Conservation (phyloP, 2,888 invertebrate species). For the Ypsolopha sequella region DNA sequence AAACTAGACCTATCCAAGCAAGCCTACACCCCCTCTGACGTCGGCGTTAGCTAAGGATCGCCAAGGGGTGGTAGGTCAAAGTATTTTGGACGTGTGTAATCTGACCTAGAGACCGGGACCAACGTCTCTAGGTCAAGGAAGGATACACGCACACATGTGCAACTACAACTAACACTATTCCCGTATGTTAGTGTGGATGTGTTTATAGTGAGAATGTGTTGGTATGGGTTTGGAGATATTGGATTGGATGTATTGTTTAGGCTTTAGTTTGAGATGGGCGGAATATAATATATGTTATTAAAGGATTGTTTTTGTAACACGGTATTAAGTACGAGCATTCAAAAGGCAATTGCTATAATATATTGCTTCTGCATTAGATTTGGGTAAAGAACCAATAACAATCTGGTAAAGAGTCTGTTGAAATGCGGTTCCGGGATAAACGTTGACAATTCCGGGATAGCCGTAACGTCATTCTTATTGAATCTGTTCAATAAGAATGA, state of each 20-base stretch:
- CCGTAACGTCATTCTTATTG: too few species aligned
- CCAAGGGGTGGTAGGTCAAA: conserved; percentile 21
- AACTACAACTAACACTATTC: not conserved
- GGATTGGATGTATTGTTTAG: not conserved
- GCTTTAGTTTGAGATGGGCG: too few species aligned
- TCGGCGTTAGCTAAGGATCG: conserved; percentile 7
- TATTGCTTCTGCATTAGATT: too few species aligned
- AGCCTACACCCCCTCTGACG: conserved; percentile 26
- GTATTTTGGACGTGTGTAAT: conserved; percentile 45
- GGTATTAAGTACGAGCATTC: too few species aligned
- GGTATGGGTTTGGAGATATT: conserved; percentile 1
- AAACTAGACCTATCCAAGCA: conserved; percentile 23
- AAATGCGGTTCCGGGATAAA: too few species aligned
- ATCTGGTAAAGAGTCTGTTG: too few species aligned
- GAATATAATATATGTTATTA: too few species aligned
- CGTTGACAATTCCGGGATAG: too few species aligned
- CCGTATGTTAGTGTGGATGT: conserved; percentile 9
- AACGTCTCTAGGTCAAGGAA: conserved; percentile 66
- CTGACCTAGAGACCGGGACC: conserved; percentile 65
- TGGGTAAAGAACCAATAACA: too few species aligned
- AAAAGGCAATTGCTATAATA: too few species aligned
- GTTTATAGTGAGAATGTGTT: conserved; percentile 2
- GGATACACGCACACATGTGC: conserved; percentile 58
- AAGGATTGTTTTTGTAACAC: too few species aligned
- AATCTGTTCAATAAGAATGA: too few species aligned